These are phyloP conservation scores for Drosophila sp. DNA, from an alignment of 1,140 invertebrate species.

Conservation along the genomic window DNA sequence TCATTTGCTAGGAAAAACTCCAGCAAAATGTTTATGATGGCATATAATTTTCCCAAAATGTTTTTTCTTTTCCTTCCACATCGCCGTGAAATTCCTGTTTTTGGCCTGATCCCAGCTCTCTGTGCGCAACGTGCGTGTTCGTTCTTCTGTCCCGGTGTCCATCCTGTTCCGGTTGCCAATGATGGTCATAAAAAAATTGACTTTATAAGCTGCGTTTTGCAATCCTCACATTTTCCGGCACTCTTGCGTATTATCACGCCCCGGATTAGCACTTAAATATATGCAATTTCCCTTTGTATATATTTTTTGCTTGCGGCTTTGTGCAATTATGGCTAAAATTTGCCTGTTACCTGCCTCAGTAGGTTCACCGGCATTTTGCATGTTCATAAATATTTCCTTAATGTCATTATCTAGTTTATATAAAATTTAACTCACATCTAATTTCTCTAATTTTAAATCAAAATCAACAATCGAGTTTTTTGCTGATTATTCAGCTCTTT, in stretches of 20 bases:
- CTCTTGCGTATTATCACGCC: conserved; percentile 57
- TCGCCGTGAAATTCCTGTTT: conserved; percentile 4
- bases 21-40: conserved; percentile 65
- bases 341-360: conserved; percentile 39
- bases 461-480: no score
- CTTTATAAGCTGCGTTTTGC: conserved; percentile 64
- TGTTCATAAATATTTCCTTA: background rate
- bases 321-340: conserved; percentile 35
- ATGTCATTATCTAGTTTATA: no score
- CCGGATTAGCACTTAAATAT: conserved; percentile 17
- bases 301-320: conserved; percentile 44
- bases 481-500: no score
- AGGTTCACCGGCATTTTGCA: background rate
- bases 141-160: conserved; percentile 12
- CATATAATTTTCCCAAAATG: conserved; percentile 70
- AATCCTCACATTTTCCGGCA: conserved; percentile 29
- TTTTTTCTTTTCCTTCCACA: conserved; percentile 57
- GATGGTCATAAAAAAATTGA: conserved; percentile 76
- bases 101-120: conserved; percentile 26
- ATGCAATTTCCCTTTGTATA: conserved; percentile 29
- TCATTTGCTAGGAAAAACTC: conserved; percentile 52
- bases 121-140: conserved; percentile 11
- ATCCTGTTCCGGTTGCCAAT: conserved; percentile 60
- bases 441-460: no score
- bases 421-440: no score